Base-by-base conservation (phyloP, 2,888 invertebrate genomes). In the Caenorhabditis virilis region DNA sequence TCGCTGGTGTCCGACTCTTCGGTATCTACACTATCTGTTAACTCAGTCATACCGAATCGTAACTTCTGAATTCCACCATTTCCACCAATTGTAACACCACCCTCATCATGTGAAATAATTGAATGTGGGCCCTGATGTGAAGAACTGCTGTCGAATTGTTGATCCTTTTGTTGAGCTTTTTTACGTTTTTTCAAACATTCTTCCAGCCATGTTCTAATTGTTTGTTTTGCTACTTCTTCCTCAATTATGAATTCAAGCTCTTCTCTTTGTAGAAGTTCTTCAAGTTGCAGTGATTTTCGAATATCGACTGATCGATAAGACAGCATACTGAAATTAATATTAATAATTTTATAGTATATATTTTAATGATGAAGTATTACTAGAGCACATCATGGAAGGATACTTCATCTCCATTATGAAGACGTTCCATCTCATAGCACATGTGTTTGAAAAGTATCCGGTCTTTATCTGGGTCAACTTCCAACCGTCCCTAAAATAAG, bases 371-470 rank as follows among this genome's bases (percentile, higher is more conserved):
- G 6, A 20, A 36, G 20, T 78, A 87, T 85, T 85, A 95, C 95
- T 95, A 97, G 73, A 98, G 91, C 47, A 98, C 97, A 86, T 99
- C 98, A 84, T 99, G 98, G 85, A 99, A 99, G 4, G 97, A 97
- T 22, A 99, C 98, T 85, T 98, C 95, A 85, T 95, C 95, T 0
- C 95, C 95, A 84, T 95, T 95, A 84, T 97, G 95, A 9, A 98
- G 87, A 69, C 93, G 88, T 84, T 99, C 97, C 69, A 99, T 88
- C 85, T 99, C 98, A 82, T 97, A 97, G 84, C 97, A 97, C 98
- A 99, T 98, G 85, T 99, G 97, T 83, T 98, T 98, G 85, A 98
- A 98, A 13, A 99, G 87, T 22, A 97, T 87, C 2, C 95, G 88
- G 85, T 98, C 98, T 84, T 94, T 95, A 83, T 93, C 95, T 0